Evolutionary conservation across 2,113 vertebrate species (phyloP).

Genomic region (Upupa epops): DNA sequence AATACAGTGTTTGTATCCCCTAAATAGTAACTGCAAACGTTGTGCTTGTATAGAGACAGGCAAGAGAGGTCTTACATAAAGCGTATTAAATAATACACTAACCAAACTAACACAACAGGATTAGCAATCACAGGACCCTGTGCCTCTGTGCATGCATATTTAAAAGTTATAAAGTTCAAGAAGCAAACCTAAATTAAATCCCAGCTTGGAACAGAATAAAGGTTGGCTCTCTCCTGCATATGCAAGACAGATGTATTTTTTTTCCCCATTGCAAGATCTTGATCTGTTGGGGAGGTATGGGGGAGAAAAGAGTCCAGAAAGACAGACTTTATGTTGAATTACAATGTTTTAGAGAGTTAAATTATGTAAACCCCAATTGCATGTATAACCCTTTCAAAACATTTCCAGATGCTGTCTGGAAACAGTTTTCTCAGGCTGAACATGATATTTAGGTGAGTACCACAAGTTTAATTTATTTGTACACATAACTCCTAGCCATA

Average conservation of each 20-base stretch:
- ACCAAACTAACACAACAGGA: not conserved
- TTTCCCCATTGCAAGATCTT: not conserved
- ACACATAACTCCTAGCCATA: not conserved
- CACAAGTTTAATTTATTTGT: not conserved
- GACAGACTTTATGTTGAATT: not conserved
- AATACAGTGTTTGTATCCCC: not conserved
- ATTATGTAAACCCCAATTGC: not conserved
- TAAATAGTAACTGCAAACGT: not conserved
- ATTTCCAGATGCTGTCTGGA: not conserved
- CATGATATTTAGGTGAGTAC: not conserved
- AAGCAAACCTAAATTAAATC: not conserved
- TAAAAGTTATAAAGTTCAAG: not conserved
- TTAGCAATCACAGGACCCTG: not conserved
- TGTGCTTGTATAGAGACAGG: not conserved
- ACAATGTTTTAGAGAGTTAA: not conserved
- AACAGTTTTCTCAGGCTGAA: not conserved
- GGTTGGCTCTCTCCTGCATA: not conserved
- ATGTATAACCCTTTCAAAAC: not conserved
- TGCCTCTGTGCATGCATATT: not conserved
- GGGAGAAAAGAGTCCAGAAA: not conserved
- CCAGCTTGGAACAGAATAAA: not conserved
- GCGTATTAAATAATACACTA: not conserved
- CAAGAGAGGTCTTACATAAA: not conserved
- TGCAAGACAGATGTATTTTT: not conserved
- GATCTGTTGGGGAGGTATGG: rapidly evolving